Evolutionary conservation across 2,113 vertebrate species (phyloP).

Genomic region (Haplochromis vanheusdeni): DNA sequence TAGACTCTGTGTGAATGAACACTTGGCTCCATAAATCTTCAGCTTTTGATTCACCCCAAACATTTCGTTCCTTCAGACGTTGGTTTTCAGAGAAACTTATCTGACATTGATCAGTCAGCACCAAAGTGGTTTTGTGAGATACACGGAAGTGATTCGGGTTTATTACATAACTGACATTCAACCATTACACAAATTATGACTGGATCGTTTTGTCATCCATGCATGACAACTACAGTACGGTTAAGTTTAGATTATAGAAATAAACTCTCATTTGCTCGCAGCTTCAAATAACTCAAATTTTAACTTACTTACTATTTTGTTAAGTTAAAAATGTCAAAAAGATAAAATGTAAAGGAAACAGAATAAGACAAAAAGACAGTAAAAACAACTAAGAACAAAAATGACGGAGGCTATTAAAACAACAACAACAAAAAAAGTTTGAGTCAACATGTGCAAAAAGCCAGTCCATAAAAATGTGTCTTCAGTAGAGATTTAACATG

Average conservation of each 20-base stretch:
- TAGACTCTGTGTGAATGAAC: not conserved
- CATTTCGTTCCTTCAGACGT: not conserved
- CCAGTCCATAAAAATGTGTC: not conserved
- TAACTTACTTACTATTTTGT: not conserved
- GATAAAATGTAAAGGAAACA: not conserved
- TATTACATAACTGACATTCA: not conserved
- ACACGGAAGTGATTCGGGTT: not conserved
- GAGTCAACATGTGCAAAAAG: not conserved
- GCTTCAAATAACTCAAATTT: not conserved
- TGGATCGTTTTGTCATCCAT: not conserved
- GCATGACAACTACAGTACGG: not conserved
- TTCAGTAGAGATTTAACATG: not conserved
- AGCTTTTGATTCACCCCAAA: not conserved
- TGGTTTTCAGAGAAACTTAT: not conserved
- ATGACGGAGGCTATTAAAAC: rapidly evolving
- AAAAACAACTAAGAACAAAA: not conserved
- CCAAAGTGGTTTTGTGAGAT: not conserved
- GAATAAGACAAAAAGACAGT: not conserved
- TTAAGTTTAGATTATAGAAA: not conserved
- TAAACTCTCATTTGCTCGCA: not conserved
- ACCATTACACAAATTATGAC: rapidly evolving
- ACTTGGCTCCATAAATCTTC: not conserved
- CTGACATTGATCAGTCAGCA: not conserved
- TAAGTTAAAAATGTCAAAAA: not conserved
- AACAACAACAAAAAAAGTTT: not conserved